A percentile compares a stretch with the other conserved stretches of the same genome.
These are phyloP conservation scores for Mimachlamys varia DNA, from an alignment of 2,888 invertebrate species.

Conservation along the genomic window DNA sequence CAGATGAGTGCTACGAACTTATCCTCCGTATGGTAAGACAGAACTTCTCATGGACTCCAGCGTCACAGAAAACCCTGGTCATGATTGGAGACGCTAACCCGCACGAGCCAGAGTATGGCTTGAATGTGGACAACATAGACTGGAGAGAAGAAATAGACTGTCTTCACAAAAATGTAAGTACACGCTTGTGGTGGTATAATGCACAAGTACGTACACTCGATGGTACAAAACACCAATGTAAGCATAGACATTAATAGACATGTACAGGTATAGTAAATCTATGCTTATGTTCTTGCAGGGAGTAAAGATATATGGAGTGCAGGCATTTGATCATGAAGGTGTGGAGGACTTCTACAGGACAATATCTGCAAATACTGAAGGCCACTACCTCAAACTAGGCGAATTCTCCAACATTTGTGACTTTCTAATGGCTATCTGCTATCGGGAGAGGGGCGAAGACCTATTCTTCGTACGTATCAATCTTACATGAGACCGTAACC, in stretches of 20 bases:
- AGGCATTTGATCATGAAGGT: conserved; percentile 62
- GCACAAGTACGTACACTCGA: neutral
- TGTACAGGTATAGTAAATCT: too few relatives aligned
- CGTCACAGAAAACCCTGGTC: conserved; percentile 71
- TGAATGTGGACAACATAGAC: conserved; percentile 69
- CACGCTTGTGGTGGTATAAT: neutral
- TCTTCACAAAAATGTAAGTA: conserved; percentile 37
- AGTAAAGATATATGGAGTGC: conserved; percentile 73
- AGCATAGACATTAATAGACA: too few relatives aligned
- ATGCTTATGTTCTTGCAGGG: conserved; percentile 65
- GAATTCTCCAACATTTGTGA: conserved; percentile 73
- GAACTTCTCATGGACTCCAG: conserved; percentile 68
- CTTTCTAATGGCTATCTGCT: conserved; percentile 78
- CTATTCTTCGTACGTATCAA: conserved; percentile 64
- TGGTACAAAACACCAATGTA: too few relatives aligned
- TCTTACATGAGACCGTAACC: neutral
- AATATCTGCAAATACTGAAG: conserved; percentile 67
- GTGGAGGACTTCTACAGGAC: conserved; percentile 67
- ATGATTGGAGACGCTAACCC: conserved; percentile 78
- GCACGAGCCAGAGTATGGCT: conserved; percentile 67
- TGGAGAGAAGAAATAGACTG: conserved; percentile 69
- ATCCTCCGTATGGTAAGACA: conserved; percentile 69
- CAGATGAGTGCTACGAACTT: conserved; percentile 78
- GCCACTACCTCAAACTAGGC: conserved; percentile 72
- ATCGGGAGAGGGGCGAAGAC: conserved; percentile 73